Percentiles rank a stretch among this genome's conserved stretches.
Evolutionary conservation across 2,797 vertebrate species (phyloP).

Genomic region (Hipposideros larvatus): DNA sequence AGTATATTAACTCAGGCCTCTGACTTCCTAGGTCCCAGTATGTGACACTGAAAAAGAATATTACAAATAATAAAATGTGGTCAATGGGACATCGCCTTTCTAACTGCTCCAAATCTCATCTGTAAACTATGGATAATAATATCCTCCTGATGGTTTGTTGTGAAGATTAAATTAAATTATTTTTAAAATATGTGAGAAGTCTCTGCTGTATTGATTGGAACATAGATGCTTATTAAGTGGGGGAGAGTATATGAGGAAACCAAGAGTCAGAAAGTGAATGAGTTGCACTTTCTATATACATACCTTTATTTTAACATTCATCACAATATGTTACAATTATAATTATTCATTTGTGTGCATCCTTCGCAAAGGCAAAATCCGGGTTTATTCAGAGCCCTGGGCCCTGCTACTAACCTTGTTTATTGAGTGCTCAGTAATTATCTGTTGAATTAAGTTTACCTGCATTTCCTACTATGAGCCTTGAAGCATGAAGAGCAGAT

Average conservation of each 20-base stretch:
- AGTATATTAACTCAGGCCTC: conserved; percentile 15
- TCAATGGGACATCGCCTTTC: background rate
- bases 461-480: background rate
- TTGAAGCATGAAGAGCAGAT: background rate
- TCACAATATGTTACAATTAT: background rate
- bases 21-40: background rate
- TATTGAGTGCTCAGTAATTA: background rate
- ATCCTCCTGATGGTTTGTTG: background rate
- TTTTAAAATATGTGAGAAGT: background rate
- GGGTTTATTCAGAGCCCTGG: background rate
- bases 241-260: background rate
- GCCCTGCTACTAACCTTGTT: background rate
- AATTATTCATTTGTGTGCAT: conserved; percentile 9
- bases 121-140: background rate
- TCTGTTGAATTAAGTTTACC: background rate
- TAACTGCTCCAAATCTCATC: background rate
- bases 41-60: background rate
- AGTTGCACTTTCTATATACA: background rate
- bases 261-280: background rate
- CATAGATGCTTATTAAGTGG: background rate
- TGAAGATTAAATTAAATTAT: background rate
- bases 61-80: background rate
- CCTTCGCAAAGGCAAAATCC: conserved; percentile 42
- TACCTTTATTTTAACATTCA: background rate
- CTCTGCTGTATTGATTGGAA: background rate